Conservation (phyloP, 2,888 invertebrate species). For the Thysanoteuthis rhombus region DNA sequence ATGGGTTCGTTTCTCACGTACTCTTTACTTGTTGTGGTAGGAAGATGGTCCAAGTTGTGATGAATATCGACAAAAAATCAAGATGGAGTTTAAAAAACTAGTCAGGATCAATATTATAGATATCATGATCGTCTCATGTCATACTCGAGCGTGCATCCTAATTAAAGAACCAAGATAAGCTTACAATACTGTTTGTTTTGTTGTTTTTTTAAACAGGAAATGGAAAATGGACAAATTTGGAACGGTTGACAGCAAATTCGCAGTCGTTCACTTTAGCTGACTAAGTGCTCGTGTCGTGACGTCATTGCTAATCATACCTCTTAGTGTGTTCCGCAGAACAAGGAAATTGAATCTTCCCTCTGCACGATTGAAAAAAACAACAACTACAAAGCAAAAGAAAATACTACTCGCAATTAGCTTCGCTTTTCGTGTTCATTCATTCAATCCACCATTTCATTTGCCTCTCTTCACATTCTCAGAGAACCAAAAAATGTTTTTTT, state of each 20-base stretch:
- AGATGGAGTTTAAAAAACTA: no score
- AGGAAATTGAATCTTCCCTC: neutral
- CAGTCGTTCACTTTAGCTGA: neutral
- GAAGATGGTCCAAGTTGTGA: no score
- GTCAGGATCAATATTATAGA: no score
- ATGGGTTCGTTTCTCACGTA: no score
- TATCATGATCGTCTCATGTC: no score
- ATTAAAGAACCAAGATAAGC: no score
- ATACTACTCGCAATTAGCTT: neutral
- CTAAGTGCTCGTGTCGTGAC: neutral
- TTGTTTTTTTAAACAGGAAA: neutral
- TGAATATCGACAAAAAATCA: no score
- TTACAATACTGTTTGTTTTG: neutral
- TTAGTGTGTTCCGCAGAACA: neutral
- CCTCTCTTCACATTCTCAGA: neutral
- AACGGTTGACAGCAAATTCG: neutral
- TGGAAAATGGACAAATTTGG: no score
- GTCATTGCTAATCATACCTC: neutral
- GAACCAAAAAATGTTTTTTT: neutral
- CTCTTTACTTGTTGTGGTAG: no score
- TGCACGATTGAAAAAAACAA: neutral
- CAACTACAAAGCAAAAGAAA: neutral
- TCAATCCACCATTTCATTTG: neutral
- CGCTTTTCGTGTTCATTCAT: neutral
- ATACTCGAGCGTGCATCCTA: no score